Evolutionary conservation across 2,888 invertebrate species (phyloP), one percentile per base, ranked within the genome.

Genomic region (Eucriotettix oculatus): DNA sequence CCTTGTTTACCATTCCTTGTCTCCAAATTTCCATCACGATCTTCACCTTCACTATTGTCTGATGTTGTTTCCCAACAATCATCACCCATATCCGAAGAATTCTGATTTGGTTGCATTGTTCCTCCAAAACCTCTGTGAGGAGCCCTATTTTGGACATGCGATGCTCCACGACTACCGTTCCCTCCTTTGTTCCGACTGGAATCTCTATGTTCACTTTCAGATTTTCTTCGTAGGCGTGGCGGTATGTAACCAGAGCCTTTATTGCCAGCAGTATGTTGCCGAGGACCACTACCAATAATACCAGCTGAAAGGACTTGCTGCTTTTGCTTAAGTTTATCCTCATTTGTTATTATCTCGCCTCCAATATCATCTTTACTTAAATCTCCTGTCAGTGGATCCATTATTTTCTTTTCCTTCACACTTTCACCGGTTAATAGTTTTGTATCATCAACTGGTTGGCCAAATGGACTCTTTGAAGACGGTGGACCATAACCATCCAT

Each of bases 21-120:
- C 55, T 67, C 66, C 11, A 71, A 71, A 62, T 74, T 73, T 29
- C 70, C 67, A 40, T 62, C 60, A 16, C 59, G 52, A 57, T 74
- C 75, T 60, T 73, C 76, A 11, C 68, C 64, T 64, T 83, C 89
- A 72, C 88, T 89, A 75, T 87, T 87, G 73, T 90, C 90, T 10
- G 88, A 87, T 16, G 87, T 89, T 54, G 88, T 87, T 71, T 89
- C 90, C 85, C 87, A 87, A 68, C 86, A 80, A 68, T 83, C 83
- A 66, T 81, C 82, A 64, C 80, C 80, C 11, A 59, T 57, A 59
- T 74, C 73, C 9, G 70, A 67, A 1, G 71, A 70, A 56, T 71
- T 68, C 56, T 71, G 72, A 59, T 73, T 73, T 12, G 68, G 64
- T 12, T 68, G 66, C 42, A 67, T 68, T 16, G 66, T 62, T 43